phyloP scores from a whole-genome alignment of 2,888 invertebrate species.

The Epirrita christyi region DNA sequence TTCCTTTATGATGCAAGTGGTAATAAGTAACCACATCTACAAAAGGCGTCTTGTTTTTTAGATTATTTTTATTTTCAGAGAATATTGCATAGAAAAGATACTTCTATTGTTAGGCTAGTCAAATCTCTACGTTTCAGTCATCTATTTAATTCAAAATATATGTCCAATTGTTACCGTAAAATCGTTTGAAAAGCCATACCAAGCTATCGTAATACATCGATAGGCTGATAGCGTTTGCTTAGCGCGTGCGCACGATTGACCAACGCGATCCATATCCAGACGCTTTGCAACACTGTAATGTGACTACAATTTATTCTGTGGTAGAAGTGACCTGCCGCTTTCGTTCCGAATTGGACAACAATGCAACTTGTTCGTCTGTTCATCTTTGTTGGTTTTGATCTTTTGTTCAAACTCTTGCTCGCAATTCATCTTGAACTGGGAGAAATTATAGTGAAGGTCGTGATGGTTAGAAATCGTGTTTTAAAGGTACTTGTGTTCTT shows the following conservation, averaged over 20 bases:
- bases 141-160: slow-evolving; percentile 22
- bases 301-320: slow-evolving; percentile 3
- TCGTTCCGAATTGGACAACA: slow-evolving; percentile 48
- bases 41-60: too few species aligned
- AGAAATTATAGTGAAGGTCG: not conserved
- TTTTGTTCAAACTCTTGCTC: slow-evolving; percentile 4
- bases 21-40: too few species aligned
- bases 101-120: not conserved
- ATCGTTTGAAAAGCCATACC: slow-evolving; percentile 20
- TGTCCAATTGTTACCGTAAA: slow-evolving; percentile 22
- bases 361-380: slow-evolving; percentile 38
- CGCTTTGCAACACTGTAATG: slow-evolving; percentile 57
- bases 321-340: slow-evolving; percentile 41
- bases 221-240: slow-evolving; percentile 12
- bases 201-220: slow-evolving; percentile 17
- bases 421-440: not conserved
- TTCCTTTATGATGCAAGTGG: too few species aligned
- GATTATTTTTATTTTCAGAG: too few species aligned
- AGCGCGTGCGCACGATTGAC: slow-evolving; percentile 55
- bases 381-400: slow-evolving; percentile 28
- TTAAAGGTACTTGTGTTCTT: too few species aligned
- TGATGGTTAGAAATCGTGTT: not conserved
- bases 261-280: slow-evolving; percentile 62
- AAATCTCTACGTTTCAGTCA: not conserved
- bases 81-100: too few species aligned